Percentiles rank a stretch among this genome's conserved stretches.
Evolutionary conservation across 2,888 invertebrate species (phyloP).

Genomic region (Cryptocephalus moraei): DNA sequence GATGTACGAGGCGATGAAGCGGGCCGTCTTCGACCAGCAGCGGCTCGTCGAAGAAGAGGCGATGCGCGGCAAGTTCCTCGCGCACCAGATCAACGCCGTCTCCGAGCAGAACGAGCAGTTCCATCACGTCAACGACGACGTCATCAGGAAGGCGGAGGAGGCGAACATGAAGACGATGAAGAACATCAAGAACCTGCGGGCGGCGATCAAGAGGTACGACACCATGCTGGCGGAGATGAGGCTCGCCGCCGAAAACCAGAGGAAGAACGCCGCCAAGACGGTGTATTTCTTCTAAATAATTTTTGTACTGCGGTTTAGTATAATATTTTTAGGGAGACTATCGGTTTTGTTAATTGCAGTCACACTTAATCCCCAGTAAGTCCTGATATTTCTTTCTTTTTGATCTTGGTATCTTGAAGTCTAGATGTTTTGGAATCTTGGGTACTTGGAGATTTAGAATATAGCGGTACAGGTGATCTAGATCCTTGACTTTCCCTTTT

Average conservation of each 20-base stretch:
- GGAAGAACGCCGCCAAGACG: conserved; percentile 1
- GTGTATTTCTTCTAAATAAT: conserved; percentile 1
- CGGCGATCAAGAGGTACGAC: conserved; percentile 28
- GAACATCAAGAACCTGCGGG: conserved; percentile 30
- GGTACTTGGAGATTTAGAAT: no score
- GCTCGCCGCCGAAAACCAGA: not conserved
- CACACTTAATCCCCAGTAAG: no score
- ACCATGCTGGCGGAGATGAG: conserved; percentile 20
- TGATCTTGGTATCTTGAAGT: no score
- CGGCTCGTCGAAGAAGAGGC: conserved; percentile 35
- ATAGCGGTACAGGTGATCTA: no score
- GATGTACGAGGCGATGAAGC: conserved; percentile 32
- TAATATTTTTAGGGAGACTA: no score
- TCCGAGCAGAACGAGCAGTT: conserved; percentile 30
- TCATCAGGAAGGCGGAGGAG: conserved; percentile 30
- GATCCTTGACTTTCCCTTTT: no score
- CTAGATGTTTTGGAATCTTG: no score
- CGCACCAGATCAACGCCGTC: conserved; percentile 31
- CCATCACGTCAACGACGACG: conserved; percentile 30
- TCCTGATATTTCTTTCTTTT: no score
- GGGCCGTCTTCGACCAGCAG: conserved; percentile 31
- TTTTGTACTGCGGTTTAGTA: no score
- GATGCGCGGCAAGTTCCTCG: conserved; percentile 29
- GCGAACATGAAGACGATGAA: conserved; percentile 32
- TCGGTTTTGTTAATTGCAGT: not conserved